Evolutionary conservation across 2,888 invertebrate species (phyloP).

Genomic region (Ischnura elegans): DNA sequence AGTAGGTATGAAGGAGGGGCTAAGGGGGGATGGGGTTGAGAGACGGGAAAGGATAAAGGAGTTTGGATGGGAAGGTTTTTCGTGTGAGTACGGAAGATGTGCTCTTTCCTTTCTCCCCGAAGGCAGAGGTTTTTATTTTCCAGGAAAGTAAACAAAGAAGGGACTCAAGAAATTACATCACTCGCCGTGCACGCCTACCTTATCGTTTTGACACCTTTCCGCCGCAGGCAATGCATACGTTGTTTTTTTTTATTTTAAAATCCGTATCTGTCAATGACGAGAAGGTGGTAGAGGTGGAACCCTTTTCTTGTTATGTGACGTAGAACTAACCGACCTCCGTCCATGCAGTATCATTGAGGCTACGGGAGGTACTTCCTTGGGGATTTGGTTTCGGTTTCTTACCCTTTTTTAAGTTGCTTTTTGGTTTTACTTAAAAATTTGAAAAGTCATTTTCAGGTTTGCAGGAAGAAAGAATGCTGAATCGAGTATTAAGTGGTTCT

Average conservation of each 20-base stretch:
- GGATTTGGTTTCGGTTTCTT: not conserved
- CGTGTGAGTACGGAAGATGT: not conserved
- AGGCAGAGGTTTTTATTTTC: conserved; percentile 50
- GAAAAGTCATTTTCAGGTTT: too few species aligned
- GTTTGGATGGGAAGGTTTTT: not conserved
- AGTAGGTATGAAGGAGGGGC: not conserved
- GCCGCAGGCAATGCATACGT: not conserved
- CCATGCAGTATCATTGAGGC: not conserved
- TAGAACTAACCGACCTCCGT: not conserved
- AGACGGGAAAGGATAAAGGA: not conserved
- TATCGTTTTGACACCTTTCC: not conserved
- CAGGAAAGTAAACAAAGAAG: conserved; percentile 52
- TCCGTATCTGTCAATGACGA: not conserved
- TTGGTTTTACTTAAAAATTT: too few species aligned
- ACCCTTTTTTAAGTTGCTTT: not conserved
- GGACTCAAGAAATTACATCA: conserved; percentile 48
- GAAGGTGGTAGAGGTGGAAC: not conserved
- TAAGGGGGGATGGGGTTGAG: not conserved
- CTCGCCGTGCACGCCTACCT: conserved; percentile 35
- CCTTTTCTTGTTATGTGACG: not conserved
- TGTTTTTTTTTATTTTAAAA: not conserved
- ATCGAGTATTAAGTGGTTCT: too few species aligned
- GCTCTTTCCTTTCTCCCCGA: conserved; percentile 21
- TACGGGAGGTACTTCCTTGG: not conserved
- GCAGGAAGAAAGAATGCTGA: too few species aligned